Conservation (phyloP, 2,113 vertebrate species). For the Peromyscus maniculatus region DNA sequence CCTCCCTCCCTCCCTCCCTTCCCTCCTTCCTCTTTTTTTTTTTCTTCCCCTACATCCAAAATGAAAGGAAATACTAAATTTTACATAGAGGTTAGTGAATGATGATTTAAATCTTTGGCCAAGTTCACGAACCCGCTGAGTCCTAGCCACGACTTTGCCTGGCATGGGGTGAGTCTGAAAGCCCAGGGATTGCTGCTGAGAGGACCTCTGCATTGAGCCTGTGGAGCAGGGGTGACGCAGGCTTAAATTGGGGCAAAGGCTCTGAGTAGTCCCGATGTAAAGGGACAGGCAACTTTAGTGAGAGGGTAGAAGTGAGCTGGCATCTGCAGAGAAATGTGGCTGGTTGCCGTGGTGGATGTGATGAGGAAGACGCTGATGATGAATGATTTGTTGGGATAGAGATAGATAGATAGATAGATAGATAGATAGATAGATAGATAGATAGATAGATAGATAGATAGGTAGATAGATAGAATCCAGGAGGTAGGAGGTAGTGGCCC, state of each 20-base stretch:
- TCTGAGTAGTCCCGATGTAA: background rate
- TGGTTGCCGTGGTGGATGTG: background rate
- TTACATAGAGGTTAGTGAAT: background rate
- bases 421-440: background rate
- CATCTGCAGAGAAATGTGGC: conserved; percentile 12
- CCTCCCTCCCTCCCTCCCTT: background rate
- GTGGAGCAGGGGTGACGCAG: background rate
- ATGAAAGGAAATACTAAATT: background rate
- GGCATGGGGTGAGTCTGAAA: background rate
- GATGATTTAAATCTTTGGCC: background rate
- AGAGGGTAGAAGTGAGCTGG: background rate
- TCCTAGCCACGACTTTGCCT: background rate
- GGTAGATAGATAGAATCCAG: background rate
- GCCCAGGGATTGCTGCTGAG: background rate
- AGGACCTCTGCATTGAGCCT: background rate
- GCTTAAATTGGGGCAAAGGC: background rate
- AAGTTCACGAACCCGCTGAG: background rate
- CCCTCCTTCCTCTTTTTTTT: background rate
- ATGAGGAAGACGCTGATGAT: background rate
- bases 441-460: background rate
- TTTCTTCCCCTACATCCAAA: background rate
- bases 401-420: background rate
- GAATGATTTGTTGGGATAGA: background rate
- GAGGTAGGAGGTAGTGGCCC: background rate
- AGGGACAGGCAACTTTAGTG: background rate